A percentile compares a stretch with the other conserved stretches of the same genome.
Evolutionary conservation across 2,888 invertebrate species (phyloP).

Genomic region (Apamea anceps): DNA sequence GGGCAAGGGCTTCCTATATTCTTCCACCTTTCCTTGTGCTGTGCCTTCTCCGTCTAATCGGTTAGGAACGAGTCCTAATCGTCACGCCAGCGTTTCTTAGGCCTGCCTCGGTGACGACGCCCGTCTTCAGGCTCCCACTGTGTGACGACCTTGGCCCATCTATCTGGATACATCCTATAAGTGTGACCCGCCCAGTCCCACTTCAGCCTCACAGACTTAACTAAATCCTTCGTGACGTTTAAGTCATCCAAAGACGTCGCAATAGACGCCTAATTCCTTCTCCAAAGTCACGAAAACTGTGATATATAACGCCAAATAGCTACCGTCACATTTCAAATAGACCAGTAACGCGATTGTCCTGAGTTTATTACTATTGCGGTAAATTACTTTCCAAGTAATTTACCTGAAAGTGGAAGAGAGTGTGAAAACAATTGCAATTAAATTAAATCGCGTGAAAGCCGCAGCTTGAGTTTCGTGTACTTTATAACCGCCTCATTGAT

Average conservation of each 20-base stretch:
- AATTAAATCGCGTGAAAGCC: conserved; percentile 57
- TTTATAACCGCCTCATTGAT: conserved; percentile 39
- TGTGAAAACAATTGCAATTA: conserved; percentile 62
- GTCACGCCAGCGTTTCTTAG: too few species aligned
- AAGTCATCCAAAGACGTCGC: background rate
- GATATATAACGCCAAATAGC: conserved; percentile 1
- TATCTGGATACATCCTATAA: too few species aligned
- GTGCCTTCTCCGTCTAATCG: too few species aligned
- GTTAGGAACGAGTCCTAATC: too few species aligned
- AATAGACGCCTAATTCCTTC: background rate
- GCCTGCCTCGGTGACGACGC: too few species aligned
- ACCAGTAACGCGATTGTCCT: conserved; percentile 14
- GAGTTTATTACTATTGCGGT: conserved; percentile 41
- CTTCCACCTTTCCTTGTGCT: too few species aligned
- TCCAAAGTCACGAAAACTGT: background rate
- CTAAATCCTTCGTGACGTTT: background rate
- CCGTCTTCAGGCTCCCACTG: too few species aligned
- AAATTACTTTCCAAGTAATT: conserved; percentile 55
- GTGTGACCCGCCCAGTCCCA: too few species aligned
- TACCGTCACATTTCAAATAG: conserved; percentile 24
- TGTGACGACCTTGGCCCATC: too few species aligned
- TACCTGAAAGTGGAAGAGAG: conserved; percentile 49
- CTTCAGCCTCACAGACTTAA: background rate
- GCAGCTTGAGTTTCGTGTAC: conserved; percentile 34
- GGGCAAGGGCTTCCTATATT: too few species aligned